phyloP scores from a whole-genome alignment of 2,113 vertebrate genomes.

The chimpanzee (Pan troglodytes) region NHGRI_mPanTro3-v2.1_pri NC_072412.2:74285501-74286000 shows the following conservation, averaged over 20 bases:
- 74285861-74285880: neutral
- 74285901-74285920: neutral
- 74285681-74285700: neutral
- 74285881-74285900: neutral
- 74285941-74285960: accelerated
- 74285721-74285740: neutral
- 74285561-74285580: neutral
- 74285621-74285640: neutral
- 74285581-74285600: neutral
- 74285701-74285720: neutral
- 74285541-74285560: neutral
- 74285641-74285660: neutral
- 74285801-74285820: neutral
- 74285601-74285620: neutral
- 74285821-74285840: neutral
- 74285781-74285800: neutral
- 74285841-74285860: neutral
- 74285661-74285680: neutral
- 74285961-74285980: too few relatives aligned
- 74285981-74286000: neutral
- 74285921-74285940: too few relatives aligned
- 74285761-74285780: neutral
- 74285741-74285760: neutral
- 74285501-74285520: neutral
- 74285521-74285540: neutral